A percentile compares a stretch with the other conserved stretches of the same genome.
Conservation (phyloP, 2,797 vertebrate species). For the Galaxias olidus region DNA sequence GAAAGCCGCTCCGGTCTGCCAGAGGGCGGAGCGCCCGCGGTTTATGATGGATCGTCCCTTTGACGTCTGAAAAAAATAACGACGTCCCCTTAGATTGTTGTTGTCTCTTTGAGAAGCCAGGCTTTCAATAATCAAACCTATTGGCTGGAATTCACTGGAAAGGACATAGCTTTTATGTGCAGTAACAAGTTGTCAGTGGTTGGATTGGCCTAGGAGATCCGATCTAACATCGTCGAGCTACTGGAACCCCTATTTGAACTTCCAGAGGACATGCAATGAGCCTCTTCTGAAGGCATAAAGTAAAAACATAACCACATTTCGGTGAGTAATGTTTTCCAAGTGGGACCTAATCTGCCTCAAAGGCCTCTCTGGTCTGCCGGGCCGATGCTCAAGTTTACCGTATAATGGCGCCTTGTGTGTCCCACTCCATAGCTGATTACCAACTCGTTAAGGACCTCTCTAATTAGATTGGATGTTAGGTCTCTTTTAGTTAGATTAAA, state of each 20-base stretch:
- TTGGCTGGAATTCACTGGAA: not conserved
- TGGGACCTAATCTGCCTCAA: slow-evolving; percentile 71
- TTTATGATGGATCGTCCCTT: slow-evolving; percentile 61
- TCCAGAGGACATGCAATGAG: slow-evolving; percentile 36
- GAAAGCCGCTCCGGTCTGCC: slow-evolving; percentile 52
- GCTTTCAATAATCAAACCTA: not conserved
- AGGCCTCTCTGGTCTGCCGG: slow-evolving; percentile 61
- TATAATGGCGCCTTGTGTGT: slow-evolving; percentile 69
- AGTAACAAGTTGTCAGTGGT: slow-evolving; percentile 1
- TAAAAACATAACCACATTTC: slow-evolving; percentile 68
- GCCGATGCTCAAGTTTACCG: slow-evolving; percentile 60
- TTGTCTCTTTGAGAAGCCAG: not conserved
- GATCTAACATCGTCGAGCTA: not conserved
- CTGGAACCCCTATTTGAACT: slow-evolving; percentile 54
- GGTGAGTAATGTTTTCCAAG: slow-evolving; percentile 69
- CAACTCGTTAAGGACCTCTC: slow-evolving; percentile 65
- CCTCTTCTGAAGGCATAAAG: slow-evolving; percentile 53
- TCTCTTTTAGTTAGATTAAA: slow-evolving; percentile 69
- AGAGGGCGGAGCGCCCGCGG: slow-evolving; percentile 45
- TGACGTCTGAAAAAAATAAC: slow-evolving; percentile 32
- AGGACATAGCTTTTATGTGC: not conserved
- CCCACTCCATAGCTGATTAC: slow-evolving; percentile 64
- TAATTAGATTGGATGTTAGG: slow-evolving; percentile 78
- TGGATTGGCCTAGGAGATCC: not conserved
- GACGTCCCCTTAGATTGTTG: not conserved